Evolutionary conservation across 2,113 vertebrate genomes (phyloP).

Genomic region (Heterochromis multidens): DNA sequence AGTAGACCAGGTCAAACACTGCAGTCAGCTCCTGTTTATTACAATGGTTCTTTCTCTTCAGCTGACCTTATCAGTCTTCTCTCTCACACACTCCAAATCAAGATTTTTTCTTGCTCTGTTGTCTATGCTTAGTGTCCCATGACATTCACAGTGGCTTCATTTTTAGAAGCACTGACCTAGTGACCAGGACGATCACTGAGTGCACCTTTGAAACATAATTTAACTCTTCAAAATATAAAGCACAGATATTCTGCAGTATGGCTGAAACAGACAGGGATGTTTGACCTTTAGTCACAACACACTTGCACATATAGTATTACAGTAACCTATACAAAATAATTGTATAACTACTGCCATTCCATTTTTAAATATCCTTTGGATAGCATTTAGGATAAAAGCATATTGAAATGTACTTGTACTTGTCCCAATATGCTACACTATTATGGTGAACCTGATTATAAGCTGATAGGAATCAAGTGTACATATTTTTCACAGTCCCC

Average conservation of each 20-base stretch:
- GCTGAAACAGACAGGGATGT: background rate
- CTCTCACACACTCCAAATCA: background rate
- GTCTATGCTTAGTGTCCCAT: background rate
- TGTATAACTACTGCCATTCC: background rate
- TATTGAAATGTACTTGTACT: background rate
- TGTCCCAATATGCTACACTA: background rate
- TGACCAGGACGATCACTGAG: background rate
- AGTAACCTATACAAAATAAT: background rate
- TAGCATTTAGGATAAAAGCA: background rate
- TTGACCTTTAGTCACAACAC: background rate
- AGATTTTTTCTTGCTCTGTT: background rate
- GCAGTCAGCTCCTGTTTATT: slow-evolving; percentile 23
- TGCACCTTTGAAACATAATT: background rate
- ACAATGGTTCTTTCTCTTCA: slow-evolving; percentile 33
- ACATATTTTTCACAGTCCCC: background rate
- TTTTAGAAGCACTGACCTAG: background rate
- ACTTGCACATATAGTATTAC: background rate
- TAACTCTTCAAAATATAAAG: background rate
- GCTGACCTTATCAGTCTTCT: slow-evolving; percentile 1
- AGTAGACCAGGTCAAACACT: slow-evolving; percentile 8
- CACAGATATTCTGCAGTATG: background rate
- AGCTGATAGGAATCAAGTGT: background rate
- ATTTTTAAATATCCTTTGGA: background rate
- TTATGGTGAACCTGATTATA: too few species aligned
- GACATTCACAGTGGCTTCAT: background rate